These are phyloP conservation scores for Aeoliscus strigatus DNA, from an alignment of 2,797 vertebrate genomes.

Conservation along the genomic window DNA sequence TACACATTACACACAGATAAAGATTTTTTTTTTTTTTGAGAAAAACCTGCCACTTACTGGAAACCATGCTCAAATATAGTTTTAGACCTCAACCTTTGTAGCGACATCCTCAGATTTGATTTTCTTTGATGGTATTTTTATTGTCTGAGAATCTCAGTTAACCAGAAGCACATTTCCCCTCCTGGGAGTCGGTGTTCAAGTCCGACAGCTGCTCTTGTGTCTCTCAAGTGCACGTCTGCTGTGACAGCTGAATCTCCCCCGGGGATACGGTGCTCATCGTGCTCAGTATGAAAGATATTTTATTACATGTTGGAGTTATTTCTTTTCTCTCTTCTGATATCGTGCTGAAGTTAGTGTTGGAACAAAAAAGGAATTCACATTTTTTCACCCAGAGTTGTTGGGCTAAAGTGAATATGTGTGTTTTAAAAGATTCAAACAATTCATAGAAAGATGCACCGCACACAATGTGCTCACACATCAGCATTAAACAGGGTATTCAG, in stretches of 20 bases:
- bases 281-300: constrained; percentile 30
- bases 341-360: constrained; percentile 2
- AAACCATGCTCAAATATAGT: neutral
- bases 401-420: no score
- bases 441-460: no score
- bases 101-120: constrained; percentile 6
- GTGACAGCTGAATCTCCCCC: constrained; percentile 38
- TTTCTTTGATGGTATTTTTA: constrained; percentile 26
- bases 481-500: no score
- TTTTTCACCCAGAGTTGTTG: no score
- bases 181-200: constrained; percentile 21
- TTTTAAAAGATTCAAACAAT: no score
- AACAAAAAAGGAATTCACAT: no score
- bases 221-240: constrained; percentile 30
- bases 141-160: constrained; percentile 20
- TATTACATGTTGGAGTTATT: constrained; percentile 30
- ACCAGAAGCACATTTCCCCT: constrained; percentile 26
- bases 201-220: constrained; percentile 19
- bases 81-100: constrained; percentile 4
- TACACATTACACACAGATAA: constrained; percentile 12
- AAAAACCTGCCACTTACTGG: neutral
- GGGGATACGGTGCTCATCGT: constrained; percentile 22
- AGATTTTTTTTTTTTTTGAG: constrained; percentile 10
- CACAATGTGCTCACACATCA: no score
- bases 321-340: constrained; percentile 8